Conservation (phyloP, 1,140 invertebrate genomes). For the Hylaeus volcanicus region DNA sequence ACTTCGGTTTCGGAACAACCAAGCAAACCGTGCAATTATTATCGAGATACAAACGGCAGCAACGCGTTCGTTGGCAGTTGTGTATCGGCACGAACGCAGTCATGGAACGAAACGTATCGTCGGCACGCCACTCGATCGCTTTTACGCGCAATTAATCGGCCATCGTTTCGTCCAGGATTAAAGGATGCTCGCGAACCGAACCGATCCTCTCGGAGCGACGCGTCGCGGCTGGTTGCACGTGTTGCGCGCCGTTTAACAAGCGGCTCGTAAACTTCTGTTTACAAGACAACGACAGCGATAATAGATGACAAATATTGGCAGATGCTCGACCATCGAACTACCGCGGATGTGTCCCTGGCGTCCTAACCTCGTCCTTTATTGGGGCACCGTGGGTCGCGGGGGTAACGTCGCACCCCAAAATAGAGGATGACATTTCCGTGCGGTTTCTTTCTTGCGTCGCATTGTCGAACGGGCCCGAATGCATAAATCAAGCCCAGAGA, state of each 20-base stretch:
- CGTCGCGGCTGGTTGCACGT: conserved; percentile 37
- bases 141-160: conserved; percentile 27
- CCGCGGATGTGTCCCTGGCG: conserved; percentile 47
- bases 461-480: conserved; percentile 67
- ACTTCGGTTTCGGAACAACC: too few species aligned
- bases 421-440: conserved; percentile 70
- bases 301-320: conserved; percentile 81
- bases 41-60: too few species aligned
- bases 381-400: conserved; percentile 6
- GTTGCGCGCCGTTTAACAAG: conserved; percentile 62
- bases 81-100: not conserved
- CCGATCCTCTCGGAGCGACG: not conserved
- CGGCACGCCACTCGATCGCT: conserved; percentile 18
- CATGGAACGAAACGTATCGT: conserved; percentile 1
- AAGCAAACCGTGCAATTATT: too few species aligned
- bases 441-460: conserved; percentile 70
- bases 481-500: conserved; percentile 77
- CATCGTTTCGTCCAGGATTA: conserved; percentile 14
- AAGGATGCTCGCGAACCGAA: conserved; percentile 20
- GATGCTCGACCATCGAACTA: conserved; percentile 72
- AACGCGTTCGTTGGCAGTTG: too few species aligned
- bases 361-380: conserved; percentile 54
- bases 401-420: conserved; percentile 62
- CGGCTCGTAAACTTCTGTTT: conserved; percentile 75
- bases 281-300: conserved; percentile 72